phyloP scores from a whole-genome alignment of 2,113 vertebrate species.

The Cacatua alba region DNA sequence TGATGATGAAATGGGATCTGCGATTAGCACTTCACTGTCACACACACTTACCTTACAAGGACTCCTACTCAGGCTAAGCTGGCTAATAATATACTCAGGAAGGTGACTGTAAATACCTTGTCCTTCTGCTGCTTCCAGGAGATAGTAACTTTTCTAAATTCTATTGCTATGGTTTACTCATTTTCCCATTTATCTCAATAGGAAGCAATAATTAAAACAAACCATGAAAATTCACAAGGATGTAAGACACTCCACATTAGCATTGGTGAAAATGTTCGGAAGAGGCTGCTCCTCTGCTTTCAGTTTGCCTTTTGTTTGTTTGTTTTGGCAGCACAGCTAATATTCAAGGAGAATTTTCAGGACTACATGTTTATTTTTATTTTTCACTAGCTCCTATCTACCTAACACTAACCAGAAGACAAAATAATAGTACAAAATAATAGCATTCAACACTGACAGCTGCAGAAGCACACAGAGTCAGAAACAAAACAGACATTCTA shows the following conservation, averaged over 20 bases:
- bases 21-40: neutral
- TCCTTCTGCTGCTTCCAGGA: slow-evolving; percentile 85
- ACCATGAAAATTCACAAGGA: neutral
- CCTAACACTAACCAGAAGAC: neutral
- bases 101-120: slow-evolving; percentile 86
- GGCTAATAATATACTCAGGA: slow-evolving; percentile 86
- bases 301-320: too few relatives aligned
- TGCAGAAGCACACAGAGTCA: neutral
- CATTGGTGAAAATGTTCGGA: neutral
- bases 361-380: neutral
- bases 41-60: slow-evolving; percentile 79
- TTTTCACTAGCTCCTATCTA: neutral
- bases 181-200: neutral
- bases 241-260: neutral
- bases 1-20: neutral
- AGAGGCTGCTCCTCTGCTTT: neutral
- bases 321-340: neutral
- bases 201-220: neutral
- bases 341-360: neutral
- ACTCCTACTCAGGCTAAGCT: slow-evolving; percentile 85
- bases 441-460: neutral
- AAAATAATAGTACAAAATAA: neutral
- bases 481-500: neutral
- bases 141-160: slow-evolving; percentile 78
- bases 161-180: neutral